Conservation (phyloP, 1,140 invertebrate species). For the Epicauta chinensis region DNA sequence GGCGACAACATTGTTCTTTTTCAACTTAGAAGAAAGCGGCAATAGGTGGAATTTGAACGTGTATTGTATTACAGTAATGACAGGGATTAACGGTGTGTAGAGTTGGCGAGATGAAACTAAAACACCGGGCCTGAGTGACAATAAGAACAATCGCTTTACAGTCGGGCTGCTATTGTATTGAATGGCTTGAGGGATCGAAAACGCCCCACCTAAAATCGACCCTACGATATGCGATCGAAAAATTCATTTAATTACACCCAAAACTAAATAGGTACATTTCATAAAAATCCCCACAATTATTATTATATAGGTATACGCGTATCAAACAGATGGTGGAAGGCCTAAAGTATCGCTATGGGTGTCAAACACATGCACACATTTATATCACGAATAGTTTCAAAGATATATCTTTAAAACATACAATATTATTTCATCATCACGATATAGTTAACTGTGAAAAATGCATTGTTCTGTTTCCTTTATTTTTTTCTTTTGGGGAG, state of each 20-base stretch:
- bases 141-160: slow-evolving; percentile 34
- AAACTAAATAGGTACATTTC: slow-evolving; percentile 24
- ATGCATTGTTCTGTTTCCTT: no score
- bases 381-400: slow-evolving; percentile 1
- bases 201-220: slow-evolving; percentile 23
- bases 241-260: slow-evolving; percentile 32
- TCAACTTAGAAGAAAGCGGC: slow-evolving; percentile 11
- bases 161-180: slow-evolving; percentile 31
- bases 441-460: slow-evolving; percentile 15
- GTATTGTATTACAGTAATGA: slow-evolving; percentile 15
- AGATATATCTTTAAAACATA: slow-evolving; percentile 15
- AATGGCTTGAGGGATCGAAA: slow-evolving; percentile 18
- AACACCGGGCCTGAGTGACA: slow-evolving; percentile 24
- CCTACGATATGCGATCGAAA: slow-evolving; percentile 20
- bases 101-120: slow-evolving; percentile 13
- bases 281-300: slow-evolving; percentile 31
- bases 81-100: slow-evolving; percentile 13
- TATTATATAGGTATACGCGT: no score
- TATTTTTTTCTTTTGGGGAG: background rate
- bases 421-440: slow-evolving; percentile 21
- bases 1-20: background rate
- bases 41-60: slow-evolving; percentile 11
- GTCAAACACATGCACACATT: slow-evolving; percentile 15
- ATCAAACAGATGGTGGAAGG: slow-evolving; percentile 25
- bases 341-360: slow-evolving; percentile 21